Conservation (phyloP, 1,140 invertebrate genomes). For the Mactra quadrangularis region DNA sequence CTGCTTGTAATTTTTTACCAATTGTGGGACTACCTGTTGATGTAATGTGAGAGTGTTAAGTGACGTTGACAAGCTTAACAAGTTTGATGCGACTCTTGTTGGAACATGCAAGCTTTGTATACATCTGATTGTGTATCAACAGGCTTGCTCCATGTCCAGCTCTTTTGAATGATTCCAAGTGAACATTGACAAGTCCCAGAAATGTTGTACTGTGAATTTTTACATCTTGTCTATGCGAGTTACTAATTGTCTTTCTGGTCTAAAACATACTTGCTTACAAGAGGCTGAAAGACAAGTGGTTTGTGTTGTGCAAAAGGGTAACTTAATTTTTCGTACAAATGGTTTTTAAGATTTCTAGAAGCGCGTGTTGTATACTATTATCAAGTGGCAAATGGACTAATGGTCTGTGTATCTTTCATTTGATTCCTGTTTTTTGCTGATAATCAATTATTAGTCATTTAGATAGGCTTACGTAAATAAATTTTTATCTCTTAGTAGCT, state of each 20-base stretch:
- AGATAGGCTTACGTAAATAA: too few species aligned
- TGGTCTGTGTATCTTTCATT: too few species aligned
- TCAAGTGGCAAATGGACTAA: too few species aligned
- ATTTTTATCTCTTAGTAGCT: too few species aligned
- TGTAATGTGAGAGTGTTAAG: conserved; percentile 27
- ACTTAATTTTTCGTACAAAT: conserved; percentile 23
- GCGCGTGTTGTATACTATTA: neutral
- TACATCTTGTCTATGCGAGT: conserved; percentile 6
- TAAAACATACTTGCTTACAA: conserved; percentile 11
- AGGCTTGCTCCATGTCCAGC: conserved; percentile 2
- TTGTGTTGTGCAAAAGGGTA: conserved; percentile 26
- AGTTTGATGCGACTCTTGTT: neutral
- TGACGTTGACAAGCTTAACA: conserved; percentile 14
- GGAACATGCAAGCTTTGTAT: conserved; percentile 5
- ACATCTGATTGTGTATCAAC: conserved; percentile 10
- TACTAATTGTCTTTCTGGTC: neutral
- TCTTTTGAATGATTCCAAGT: conserved; percentile 29
- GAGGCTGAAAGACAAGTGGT: neutral
- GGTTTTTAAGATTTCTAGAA: neutral
- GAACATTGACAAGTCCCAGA: conserved; percentile 30
- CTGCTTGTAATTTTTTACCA: conserved; percentile 16
- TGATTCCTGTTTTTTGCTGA: too few species aligned
- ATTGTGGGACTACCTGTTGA: conserved; percentile 39
- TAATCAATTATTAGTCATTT: too few species aligned
- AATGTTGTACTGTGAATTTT: conserved; percentile 47